A percentile compares a stretch with the other conserved stretches of the same genome.
These are phyloP conservation scores for Chrysotoxum bicinctum DNA, from an alignment of 2,888 invertebrate species.

Conservation along the genomic window DNA sequence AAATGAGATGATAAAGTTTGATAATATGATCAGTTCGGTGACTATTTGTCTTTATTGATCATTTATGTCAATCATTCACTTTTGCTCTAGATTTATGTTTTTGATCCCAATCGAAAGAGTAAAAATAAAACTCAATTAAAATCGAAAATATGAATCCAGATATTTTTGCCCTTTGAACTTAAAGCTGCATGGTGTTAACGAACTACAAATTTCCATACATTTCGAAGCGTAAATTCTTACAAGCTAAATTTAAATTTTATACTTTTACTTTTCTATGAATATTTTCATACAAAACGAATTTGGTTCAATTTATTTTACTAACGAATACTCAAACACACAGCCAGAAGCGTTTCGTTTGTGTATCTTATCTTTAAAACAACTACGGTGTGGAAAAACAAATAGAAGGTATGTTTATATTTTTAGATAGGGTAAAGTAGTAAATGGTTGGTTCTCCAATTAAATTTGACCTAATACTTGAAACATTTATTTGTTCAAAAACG, in stretches of 20 bases:
- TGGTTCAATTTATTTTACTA: background rate
- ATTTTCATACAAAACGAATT: background rate
- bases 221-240: background rate
- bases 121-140: no score
- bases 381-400: background rate
- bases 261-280: slow-evolving; percentile 2
- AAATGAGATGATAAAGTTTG: no score
- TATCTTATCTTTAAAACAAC: background rate
- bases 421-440: background rate
- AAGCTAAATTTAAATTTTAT: background rate
- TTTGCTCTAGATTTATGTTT: no score
- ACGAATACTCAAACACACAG: background rate
- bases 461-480: background rate
- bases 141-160: no score
- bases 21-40: no score
- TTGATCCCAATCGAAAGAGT: no score
- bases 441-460: background rate
- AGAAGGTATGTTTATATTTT: background rate
- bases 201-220: background rate
- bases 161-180: background rate
- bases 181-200: background rate
- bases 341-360: background rate
- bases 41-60: no score
- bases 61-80: no score
- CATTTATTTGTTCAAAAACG: background rate